These are phyloP conservation scores for Aphidius colemani DNA, from an alignment of 2,888 invertebrate genomes.

Conservation along the genomic window DNA sequence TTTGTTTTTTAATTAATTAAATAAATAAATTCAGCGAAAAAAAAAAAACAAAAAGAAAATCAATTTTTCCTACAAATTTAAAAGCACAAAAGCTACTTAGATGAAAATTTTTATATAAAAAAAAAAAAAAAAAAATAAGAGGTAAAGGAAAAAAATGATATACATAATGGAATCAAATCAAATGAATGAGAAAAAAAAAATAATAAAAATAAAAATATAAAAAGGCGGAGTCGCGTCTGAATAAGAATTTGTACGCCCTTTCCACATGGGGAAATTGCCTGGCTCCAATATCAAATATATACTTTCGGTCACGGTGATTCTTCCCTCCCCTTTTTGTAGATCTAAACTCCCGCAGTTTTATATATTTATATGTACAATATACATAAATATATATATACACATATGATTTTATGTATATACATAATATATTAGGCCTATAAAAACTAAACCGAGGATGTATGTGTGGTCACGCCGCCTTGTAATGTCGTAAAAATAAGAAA, in stretches of 20 bases:
- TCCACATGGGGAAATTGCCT: slow-evolving; percentile 36
- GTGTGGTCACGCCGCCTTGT: slow-evolving; percentile 48
- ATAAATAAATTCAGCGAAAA: no score
- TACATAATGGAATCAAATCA: no score
- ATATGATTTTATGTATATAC: slow-evolving; percentile 31
- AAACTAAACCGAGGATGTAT: slow-evolving; percentile 38
- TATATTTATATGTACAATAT: slow-evolving; percentile 30
- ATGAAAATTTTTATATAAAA: no score
- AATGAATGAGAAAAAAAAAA: no score
- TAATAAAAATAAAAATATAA: no score
- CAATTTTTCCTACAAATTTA: no score
- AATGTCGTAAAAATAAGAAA: slow-evolving; percentile 47
- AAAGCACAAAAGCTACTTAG: no score
- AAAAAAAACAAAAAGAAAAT: no score
- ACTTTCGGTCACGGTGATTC: slow-evolving; percentile 21
- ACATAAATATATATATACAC: slow-evolving; percentile 32
- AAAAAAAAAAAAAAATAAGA: no score
- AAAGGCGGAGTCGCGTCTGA: no score
- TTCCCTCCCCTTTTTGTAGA: slow-evolving; percentile 20
- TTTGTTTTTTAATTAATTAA: no score
- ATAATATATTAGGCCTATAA: slow-evolving; percentile 39
- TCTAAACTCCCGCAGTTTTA: slow-evolving; percentile 25
- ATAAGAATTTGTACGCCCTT: slow-evolving; percentile 33
- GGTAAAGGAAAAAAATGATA: no score
- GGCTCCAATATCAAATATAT: slow-evolving; percentile 34